A percentile compares a stretch with the other conserved stretches of the same genome.
Evolutionary conservation across 1,140 invertebrate genomes (phyloP).

Genomic region (Brachionus asplanchnoidis): DNA sequence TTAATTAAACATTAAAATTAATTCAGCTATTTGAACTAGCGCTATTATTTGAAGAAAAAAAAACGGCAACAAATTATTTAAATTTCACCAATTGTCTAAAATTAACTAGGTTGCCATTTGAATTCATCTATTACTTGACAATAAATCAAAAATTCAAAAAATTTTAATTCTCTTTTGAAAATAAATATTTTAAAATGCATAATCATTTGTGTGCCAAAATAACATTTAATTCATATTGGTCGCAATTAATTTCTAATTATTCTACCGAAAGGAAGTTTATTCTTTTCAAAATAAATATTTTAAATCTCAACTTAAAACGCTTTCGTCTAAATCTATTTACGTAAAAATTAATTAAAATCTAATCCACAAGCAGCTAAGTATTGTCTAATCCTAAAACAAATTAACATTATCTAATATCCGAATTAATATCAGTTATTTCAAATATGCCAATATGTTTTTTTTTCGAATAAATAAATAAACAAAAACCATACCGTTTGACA

Average conservation of each 20-base stretch:
- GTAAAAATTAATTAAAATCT: background rate
- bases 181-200: background rate
- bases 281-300: background rate
- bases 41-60: background rate
- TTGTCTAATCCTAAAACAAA: background rate
- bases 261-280: background rate
- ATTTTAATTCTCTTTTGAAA: background rate
- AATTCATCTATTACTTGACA: background rate
- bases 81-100: background rate
- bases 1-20: background rate
- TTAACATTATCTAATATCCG: conserved; percentile 16
- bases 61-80: background rate
- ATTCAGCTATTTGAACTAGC: background rate
- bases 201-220: background rate
- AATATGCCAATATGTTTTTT: background rate
- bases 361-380: background rate
- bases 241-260: background rate
- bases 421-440: background rate
- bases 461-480: background rate
- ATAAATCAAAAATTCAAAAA: background rate
- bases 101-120: background rate
- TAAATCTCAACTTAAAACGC: background rate
- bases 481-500: background rate
- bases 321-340: background rate
- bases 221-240: background rate